A percentile compares a stretch with the other conserved stretches of the same genome.
These are phyloP conservation scores for Tetragnatha versicolor DNA, from an alignment of 1,140 invertebrate genomes.

Conservation along the genomic window DNA sequence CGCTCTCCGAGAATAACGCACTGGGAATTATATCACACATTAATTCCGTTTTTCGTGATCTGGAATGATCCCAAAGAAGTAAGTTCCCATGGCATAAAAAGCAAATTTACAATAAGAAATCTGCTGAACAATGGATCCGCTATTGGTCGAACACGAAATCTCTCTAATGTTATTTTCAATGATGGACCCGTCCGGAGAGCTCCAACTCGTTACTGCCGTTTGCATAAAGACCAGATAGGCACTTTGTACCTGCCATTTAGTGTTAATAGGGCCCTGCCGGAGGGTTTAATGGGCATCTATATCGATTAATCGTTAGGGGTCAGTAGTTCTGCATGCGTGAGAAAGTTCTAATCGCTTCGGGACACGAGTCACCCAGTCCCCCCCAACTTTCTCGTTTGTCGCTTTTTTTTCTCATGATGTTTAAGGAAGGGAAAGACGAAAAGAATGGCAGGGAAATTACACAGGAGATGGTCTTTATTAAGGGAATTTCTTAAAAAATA, in stretches of 20 bases:
- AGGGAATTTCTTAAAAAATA: too few species aligned
- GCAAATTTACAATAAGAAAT: too few species aligned
- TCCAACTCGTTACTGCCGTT: constrained; percentile 27
- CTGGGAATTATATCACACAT: too few species aligned
- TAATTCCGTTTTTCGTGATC: too few species aligned
- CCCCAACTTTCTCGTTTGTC: background rate
- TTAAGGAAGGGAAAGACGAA: background rate
- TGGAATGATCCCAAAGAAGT: too few species aligned
- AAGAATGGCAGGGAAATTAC: background rate
- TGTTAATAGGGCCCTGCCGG: constrained; percentile 24
- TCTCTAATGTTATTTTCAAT: constrained; percentile 8
- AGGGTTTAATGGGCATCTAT: constrained; percentile 30
- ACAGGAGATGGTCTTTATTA: too few species aligned
- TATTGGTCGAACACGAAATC: constrained; percentile 25
- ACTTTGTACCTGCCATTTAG: constrained; percentile 35
- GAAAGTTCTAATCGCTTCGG: constrained; percentile 11
- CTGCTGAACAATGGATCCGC: constrained; percentile 38
- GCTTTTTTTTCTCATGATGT: background rate
- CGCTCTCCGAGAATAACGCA: too few species aligned
- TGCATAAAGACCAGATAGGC: constrained; percentile 22
- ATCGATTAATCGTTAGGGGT: constrained; percentile 42
- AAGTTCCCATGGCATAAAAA: too few species aligned
- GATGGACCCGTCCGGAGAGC: background rate
- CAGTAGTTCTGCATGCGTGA: constrained; percentile 39
- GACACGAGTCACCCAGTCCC: constrained; percentile 14